phyloP scores from a whole-genome alignment of 1,140 invertebrate species.

The Campoletis sonorensis region DNA sequence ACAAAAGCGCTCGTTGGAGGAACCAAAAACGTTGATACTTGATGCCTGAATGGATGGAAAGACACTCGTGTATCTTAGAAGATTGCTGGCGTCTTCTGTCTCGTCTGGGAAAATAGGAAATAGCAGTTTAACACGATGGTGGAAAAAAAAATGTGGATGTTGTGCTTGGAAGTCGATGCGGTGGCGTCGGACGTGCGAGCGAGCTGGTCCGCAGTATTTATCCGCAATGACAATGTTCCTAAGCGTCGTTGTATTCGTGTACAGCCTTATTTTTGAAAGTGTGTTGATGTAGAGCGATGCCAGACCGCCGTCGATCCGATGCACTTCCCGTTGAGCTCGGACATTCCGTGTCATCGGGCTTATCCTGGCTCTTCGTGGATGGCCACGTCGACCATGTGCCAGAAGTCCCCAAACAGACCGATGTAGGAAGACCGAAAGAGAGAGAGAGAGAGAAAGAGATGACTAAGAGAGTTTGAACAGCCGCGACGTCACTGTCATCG shows the following conservation, averaged over 20 bases:
- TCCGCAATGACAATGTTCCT: constrained; percentile 31
- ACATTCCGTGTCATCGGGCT: constrained; percentile 39
- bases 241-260: neutral
- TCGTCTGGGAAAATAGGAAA: constrained; percentile 23
- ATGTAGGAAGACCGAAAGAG: constrained; percentile 23
- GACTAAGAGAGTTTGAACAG: constrained; percentile 33
- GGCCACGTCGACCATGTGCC: constrained; percentile 44
- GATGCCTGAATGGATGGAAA: no score
- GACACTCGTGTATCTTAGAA: no score
- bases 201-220: constrained; percentile 19
- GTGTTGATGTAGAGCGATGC: neutral
- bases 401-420: constrained; percentile 7
- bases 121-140: constrained; percentile 13
- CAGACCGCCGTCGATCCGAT: constrained; percentile 35
- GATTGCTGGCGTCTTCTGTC: neutral
- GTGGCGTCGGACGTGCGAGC: neutral
- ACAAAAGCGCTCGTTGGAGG: neutral
- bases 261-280: neutral
- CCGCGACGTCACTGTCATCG: constrained; percentile 50
- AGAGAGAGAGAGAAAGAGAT: constrained; percentile 13
- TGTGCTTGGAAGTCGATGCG: neutral
- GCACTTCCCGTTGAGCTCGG: constrained; percentile 42
- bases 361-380: constrained; percentile 38
- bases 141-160: constrained; percentile 16
- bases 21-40: neutral